Evolutionary conservation across 2,888 invertebrate species (phyloP), one percentile per base, ranked within the genome.

Genomic region (Itoplectis maculator): DNA sequence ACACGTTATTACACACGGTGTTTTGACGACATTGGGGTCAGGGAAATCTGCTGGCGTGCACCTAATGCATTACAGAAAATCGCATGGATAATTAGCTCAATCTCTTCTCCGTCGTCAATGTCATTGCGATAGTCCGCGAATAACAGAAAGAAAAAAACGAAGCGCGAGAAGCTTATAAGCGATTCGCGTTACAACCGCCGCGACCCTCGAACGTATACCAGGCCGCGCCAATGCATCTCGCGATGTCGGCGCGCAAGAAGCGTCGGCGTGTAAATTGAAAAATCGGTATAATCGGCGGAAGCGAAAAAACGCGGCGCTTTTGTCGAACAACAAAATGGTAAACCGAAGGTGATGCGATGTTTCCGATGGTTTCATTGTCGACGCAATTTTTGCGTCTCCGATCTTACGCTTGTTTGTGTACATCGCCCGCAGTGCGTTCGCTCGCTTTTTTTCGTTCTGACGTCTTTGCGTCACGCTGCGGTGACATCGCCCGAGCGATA

Each of bases 21-120:
- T 61, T 61, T 61, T 61, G 40, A 61, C 15, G 61, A 61, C 37
- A 61, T 61, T 61, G 61, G 15, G 61, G 61, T 40, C 61, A 61
- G 61, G 61, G 61, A 61, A 15, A 40, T 11, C 61, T 4, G 15
- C 15, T 18, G 40, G 37, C 0, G 37, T 61, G 61, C 37, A 40
- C 59, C 7, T 61, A 18, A 59, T 40, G 59, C 61, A 61, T 61
- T 40, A 61, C 11, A 61, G 40, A 61, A 40, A 61, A 18, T 61
- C 37, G 4, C 61, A 61, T 61, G 35, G 47, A 61, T 61, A 61
- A 61, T 61, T 61, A 37, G 61, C 37, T 61, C 23, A 61, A 61
- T 61, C 61, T n/a, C 37, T 35, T 61, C 61, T 61, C 37, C 18
- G 61, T 40, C 61, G 37, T 61, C 61, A 61, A 61, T 61, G 61